Evolutionary conservation across 1,140 invertebrate genomes (phyloP), one percentile per base, ranked within the genome.

Genomic region (Drosophila rhopaloa): DNA sequence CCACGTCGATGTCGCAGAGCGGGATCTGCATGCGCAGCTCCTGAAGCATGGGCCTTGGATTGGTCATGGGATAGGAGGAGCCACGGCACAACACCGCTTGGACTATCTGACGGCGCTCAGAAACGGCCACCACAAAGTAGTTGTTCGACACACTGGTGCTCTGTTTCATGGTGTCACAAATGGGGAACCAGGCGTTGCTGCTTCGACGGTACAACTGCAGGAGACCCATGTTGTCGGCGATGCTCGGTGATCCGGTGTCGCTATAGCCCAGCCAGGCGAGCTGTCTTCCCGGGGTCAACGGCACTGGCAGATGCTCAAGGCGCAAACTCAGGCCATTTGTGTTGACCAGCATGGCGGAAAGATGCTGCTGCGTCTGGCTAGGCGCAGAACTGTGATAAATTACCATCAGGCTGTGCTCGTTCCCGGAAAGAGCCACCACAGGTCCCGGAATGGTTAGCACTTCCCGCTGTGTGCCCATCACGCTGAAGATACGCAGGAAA

Each of bases 61-160:
- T 95, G 0, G 97, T 97, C 10, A 95, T 94, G 5, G 98, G 98
- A 93, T 97, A 99, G 38, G 95, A 94, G 19, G 95, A 94, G 16
- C 97, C 98, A 92, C 97, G 97, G 81, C 98, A 99, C 9, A 97
- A 93, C 48, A 99, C 95, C 40, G 96, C 97, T 16, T 96, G 94
- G 4, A 98, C 94, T 54, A 95, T 96, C 91, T 97, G 95, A 44
- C 95, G 94, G 5, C 93, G 93, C 93, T 99, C 98, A 63, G 94
- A 95, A 0, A 97, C 90, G 1, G 96, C 95, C 43, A 97, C 94
- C 38, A 98, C 93, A 92, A 97, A 98, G 88, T 96, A 96, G 92
- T 96, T 94, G 93, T 98, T 97, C 73, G 94, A 95, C 81, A 95
- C 95, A 71, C 95, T 95, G 91, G 95, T 95, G 27, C 93, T 93